These are phyloP conservation scores for Desmodus rotundus DNA, from an alignment of 2,113 vertebrate genomes.

Conservation along the genomic window DNA sequence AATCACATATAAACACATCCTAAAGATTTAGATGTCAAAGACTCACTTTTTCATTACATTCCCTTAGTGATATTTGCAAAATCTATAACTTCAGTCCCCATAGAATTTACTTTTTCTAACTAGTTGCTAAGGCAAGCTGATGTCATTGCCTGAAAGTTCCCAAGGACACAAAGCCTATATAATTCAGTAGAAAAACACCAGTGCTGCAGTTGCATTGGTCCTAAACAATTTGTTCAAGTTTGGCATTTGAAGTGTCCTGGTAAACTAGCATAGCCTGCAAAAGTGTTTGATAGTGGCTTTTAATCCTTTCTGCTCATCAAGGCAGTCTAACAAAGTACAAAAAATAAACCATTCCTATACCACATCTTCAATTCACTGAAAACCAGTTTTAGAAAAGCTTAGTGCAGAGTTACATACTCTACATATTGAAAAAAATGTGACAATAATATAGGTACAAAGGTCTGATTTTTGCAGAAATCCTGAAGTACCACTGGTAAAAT, in stretches of 20 bases:
- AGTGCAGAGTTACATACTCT: not conserved
- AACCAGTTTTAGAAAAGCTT: not conserved
- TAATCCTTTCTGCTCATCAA: not conserved
- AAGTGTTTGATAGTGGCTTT: not conserved
- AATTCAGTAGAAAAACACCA: not conserved
- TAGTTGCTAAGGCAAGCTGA: not conserved
- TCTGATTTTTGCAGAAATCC: not conserved
- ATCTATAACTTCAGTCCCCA: conserved; percentile 16
- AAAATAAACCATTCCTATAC: not conserved
- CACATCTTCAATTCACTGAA: not conserved
- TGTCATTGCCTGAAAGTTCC: not conserved
- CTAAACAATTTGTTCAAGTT: not conserved
- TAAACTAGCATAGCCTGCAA: not conserved
- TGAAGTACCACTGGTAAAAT: not conserved
- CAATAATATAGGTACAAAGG: not conserved
- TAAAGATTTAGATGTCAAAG: not conserved
- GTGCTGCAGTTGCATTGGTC: not conserved
- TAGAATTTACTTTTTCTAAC: conserved; percentile 24
- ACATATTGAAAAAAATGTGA: not conserved
- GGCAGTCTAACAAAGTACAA: not conserved
- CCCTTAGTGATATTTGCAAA: not conserved
- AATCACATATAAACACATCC: not conserved
- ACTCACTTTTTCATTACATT: conserved; percentile 25
- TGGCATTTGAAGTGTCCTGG: not conserved
- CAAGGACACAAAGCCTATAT: not conserved